Base-by-base conservation (phyloP, 2,797 vertebrate species). In the Lepidocolaptes lacrymiger region DNA sequence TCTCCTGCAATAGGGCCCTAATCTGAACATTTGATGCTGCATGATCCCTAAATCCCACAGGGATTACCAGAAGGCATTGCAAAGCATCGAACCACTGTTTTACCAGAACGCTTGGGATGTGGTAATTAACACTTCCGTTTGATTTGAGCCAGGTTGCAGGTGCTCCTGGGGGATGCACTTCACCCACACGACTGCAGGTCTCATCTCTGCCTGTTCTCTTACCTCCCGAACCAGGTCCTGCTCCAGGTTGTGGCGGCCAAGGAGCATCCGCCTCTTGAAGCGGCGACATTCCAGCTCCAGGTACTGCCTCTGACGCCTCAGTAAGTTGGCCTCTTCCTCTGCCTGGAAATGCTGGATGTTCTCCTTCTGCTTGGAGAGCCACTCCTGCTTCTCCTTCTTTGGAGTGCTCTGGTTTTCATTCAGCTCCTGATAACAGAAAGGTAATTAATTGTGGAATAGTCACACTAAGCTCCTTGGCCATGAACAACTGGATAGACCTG, bases 311-410 rank as follows among this genome's bases (percentile, higher is more conserved):
- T 99, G 99, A 88, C 98, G 98, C 77, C 99, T 98, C 91, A 99
- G 98, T 44, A 99, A 97, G 96, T 99, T 99, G 88, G 99, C 99
- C 96, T 99, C 99, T 94, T 99, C 99, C 96, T 99, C 99, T 23
- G 99, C 99, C 96, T 99, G 99, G 98, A 99, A 99, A 98, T 99
- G 98, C 93, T 99, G 99, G 97, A 99, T 98, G 97, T 99, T 99
- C 96, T 99, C 99, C 95, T 99, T 99, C 97, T 99, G 99, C 97
- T 99, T 99, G 84, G 99, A 99, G 91, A 99, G 98, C 99, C 99
- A 99, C 91, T 99, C 99, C 94, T 99, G 99, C 96, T 99, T 99
- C 97, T 99, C 99, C 96, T 99, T 99, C 98, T 99, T 99, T 44
- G 99, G 99, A 61, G 99, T 99, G 91, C 99, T 99, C 98, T 99